Percentiles rank a stretch among this genome's conserved stretches.
Evolutionary conservation across 1,140 invertebrate genomes (phyloP).

Genomic region (Mamestra configurata): DNA sequence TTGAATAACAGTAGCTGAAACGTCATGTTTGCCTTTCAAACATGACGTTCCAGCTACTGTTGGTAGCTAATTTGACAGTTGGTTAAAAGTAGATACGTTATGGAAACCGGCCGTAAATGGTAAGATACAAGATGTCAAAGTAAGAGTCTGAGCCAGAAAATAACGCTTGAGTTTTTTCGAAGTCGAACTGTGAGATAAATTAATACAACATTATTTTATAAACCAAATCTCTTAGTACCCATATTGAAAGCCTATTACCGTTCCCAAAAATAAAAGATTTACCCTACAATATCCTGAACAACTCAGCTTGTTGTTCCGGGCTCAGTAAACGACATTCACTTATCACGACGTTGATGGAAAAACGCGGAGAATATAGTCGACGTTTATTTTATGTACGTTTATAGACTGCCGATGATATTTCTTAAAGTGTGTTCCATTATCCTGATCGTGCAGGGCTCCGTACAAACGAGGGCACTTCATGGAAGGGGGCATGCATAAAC

Average conservation of each 20-base stretch:
- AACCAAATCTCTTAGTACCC: background rate
- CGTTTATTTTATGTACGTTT: conserved; percentile 19
- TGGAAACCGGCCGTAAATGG: too few relatives aligned
- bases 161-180: too few relatives aligned
- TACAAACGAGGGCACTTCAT: conserved; percentile 18
- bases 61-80: too few relatives aligned
- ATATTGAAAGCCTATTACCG: background rate
- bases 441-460: conserved; percentile 4
- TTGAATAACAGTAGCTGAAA: too few relatives aligned
- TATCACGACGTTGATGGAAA: conserved; percentile 36
- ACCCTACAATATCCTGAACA: conserved; percentile 6
- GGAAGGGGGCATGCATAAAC: conserved; percentile 28
- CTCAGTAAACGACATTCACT: conserved; percentile 22
- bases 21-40: too few relatives aligned
- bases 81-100: too few relatives aligned
- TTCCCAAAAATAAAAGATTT: background rate
- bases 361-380: conserved; percentile 5
- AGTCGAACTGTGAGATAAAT: too few relatives aligned
- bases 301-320: background rate
- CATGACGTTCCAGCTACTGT: too few relatives aligned
- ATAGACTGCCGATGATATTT: conserved; percentile 15
- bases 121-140: too few relatives aligned
- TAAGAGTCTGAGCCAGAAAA: too few relatives aligned
- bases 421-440: conserved; percentile 24
- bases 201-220: background rate